phyloP scores from a whole-genome alignment of 1,140 invertebrate genomes.

The Drosophila bocki region DNA sequence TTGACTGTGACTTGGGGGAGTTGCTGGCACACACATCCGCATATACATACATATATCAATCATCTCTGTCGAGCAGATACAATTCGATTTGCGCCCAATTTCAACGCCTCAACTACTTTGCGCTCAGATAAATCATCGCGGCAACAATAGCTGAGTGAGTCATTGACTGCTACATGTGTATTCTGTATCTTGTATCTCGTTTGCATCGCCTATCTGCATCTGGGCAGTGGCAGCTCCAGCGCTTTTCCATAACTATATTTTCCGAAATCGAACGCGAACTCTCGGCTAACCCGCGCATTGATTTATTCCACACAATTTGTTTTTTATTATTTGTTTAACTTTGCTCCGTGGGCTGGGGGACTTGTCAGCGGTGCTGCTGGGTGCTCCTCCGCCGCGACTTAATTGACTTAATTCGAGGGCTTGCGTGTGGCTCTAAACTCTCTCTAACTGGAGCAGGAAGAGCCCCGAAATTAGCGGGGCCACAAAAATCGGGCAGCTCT shows the following conservation, averaged over 20 bases:
- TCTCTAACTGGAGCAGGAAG: constrained; percentile 75
- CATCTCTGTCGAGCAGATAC: constrained; percentile 45
- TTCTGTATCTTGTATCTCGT: constrained; percentile 60
- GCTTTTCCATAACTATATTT: constrained; percentile 75
- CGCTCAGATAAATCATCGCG: constrained; percentile 61
- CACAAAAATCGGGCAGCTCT: constrained; percentile 43
- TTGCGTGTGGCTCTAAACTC: constrained; percentile 70
- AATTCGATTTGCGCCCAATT: constrained; percentile 82
- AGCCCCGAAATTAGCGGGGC: constrained; percentile 53
- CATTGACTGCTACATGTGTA: constrained; percentile 77
- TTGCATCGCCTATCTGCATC: constrained; percentile 50
- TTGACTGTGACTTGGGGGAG: constrained; percentile 7
- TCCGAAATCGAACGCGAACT: constrained; percentile 57
- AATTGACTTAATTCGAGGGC: constrained; percentile 66
- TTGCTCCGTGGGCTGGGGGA: constrained; percentile 25
- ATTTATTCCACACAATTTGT: constrained; percentile 46
- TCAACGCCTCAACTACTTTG: constrained; percentile 79
- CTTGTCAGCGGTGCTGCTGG: constrained; percentile 34
- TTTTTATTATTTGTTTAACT: constrained; percentile 38
- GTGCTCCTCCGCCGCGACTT: constrained; percentile 21
- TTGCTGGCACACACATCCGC: not conserved
- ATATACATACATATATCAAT: constrained; percentile 21
- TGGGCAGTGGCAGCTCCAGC: constrained; percentile 42
- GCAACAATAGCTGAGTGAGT: constrained; percentile 65
- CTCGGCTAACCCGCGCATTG: constrained; percentile 40